Conservation (phyloP, 2,113 vertebrate genomes). For the Rhodinocichla rosea region DNA sequence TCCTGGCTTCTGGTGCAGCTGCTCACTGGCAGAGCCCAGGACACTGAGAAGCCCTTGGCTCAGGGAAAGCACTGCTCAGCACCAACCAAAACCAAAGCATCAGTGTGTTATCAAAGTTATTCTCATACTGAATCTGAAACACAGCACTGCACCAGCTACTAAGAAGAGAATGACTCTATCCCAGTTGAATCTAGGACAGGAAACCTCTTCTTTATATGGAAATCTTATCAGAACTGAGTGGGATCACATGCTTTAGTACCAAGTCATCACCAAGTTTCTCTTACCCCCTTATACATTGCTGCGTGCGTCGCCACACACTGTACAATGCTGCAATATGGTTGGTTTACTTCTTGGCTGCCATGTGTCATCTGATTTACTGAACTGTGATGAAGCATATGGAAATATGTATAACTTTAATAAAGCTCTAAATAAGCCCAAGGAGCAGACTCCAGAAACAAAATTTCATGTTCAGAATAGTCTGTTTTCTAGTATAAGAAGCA, state of each 20-base stretch:
- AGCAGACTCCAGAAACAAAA: neutral
- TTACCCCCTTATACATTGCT: neutral
- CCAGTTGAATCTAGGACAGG: neutral
- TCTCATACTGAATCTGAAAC: neutral
- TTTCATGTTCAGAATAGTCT: neutral
- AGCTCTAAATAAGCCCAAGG: neutral
- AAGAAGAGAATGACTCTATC: neutral
- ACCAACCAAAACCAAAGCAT: neutral
- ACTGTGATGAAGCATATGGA: neutral
- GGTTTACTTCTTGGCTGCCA: neutral
- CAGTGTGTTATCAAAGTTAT: rapidly evolving
- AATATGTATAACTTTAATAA: neutral
- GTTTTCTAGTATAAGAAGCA: neutral
- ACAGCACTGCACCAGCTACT: neutral
- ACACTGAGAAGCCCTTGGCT: neutral
- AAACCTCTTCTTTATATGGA: neutral
- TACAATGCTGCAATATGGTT: neutral
- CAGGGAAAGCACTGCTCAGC: neutral
- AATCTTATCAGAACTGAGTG: neutral
- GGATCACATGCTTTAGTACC: neutral
- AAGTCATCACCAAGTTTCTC: neutral
- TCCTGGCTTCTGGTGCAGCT: neutral
- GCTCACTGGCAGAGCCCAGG: neutral
- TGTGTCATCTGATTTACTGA: neutral
- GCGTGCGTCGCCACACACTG: neutral